Evolutionary conservation across 2,888 invertebrate species (phyloP).

Genomic region (Megamerina dolium): DNA sequence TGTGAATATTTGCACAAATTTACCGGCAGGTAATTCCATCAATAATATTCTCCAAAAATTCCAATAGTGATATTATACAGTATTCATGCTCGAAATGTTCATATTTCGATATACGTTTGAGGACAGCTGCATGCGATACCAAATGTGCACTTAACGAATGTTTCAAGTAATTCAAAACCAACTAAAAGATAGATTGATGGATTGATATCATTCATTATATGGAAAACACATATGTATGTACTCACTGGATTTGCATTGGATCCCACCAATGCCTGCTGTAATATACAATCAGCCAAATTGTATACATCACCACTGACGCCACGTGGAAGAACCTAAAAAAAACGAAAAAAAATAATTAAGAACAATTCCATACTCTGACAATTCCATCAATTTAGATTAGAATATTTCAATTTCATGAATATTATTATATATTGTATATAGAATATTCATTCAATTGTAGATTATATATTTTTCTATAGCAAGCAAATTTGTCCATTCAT

Average conservation of each 20-base stretch:
- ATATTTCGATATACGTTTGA: conserved; percentile 83
- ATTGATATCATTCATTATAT: too few relatives aligned
- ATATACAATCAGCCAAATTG: conserved; percentile 84
- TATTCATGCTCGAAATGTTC: conserved; percentile 81
- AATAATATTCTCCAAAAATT: conserved; percentile 70
- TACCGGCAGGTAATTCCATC: conserved; percentile 54
- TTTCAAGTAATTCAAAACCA: conserved; percentile 86
- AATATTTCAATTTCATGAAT: too few relatives aligned
- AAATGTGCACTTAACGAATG: conserved; percentile 87
- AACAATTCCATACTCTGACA: too few relatives aligned
- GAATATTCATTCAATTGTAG: too few relatives aligned
- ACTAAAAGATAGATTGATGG: conserved; percentile 51
- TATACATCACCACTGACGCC: conserved; percentile 93
- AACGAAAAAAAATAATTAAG: conserved; percentile 4
- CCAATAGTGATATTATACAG: conserved; percentile 78
- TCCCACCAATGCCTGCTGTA: conserved; percentile 90
- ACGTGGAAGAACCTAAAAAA: conserved; percentile 62
- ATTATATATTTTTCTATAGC: too few relatives aligned
- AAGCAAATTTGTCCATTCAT: too few relatives aligned
- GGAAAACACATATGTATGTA: background rate
- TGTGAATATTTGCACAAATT: too few relatives aligned
- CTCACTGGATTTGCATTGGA: conserved; percentile 72
- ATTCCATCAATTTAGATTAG: too few relatives aligned
- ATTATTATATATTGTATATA: too few relatives aligned
- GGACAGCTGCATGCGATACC: conserved; percentile 84